Base-by-base conservation (phyloP, 1,140 invertebrate genomes). In the Chelonus insularis region DNA sequence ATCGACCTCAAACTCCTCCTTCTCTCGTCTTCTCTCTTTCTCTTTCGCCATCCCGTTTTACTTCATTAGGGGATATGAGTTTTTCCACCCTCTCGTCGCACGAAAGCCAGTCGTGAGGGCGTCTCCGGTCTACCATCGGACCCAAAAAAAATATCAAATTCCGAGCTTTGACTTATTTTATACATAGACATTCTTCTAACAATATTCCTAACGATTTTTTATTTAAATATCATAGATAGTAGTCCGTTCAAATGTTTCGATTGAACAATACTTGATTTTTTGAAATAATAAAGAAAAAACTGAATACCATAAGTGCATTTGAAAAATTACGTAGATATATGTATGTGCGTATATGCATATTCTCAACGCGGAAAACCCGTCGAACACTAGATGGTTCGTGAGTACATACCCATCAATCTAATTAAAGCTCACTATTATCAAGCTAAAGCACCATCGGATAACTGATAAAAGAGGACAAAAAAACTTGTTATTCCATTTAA, bases 41-140 rank as follows among this genome's bases (percentile, higher is more conserved):
- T 36, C 25, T 41, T 16, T 20, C 23, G 8, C 63, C 60, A 62
- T 68, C 59, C 64, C 62, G 68, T 70, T 70, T 71, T 70, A 70
- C 70, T 71, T 71, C 70, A 70, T 71, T 71, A 71, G 66, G 64
- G 70, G 68, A 70, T 71, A 71, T 70, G 70, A 71, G 70, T 68
- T 71, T 71, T 68, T 71, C 68, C 63, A 66, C 64, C 66, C 68
- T 41, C 67, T 37, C 61, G 43, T 25, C 50, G 32, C 47, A 43
- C 57, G 12, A 58, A 45, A 16, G 29, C 52, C 34, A 25, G 32
- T 25, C 32, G 36, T 51, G 48, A 54, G 54, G 47, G 37, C 39
- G 34, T 61, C 62, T 48, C 60, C 51, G 54, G 36, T 54, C 34
- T 29, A 58, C 18, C 41, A 14, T 25, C 45, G 25, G 29, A 18